Base-by-base conservation (phyloP, 35 echinoderm and acorn worm species). In the Stichopus chloronotus region DNA sequence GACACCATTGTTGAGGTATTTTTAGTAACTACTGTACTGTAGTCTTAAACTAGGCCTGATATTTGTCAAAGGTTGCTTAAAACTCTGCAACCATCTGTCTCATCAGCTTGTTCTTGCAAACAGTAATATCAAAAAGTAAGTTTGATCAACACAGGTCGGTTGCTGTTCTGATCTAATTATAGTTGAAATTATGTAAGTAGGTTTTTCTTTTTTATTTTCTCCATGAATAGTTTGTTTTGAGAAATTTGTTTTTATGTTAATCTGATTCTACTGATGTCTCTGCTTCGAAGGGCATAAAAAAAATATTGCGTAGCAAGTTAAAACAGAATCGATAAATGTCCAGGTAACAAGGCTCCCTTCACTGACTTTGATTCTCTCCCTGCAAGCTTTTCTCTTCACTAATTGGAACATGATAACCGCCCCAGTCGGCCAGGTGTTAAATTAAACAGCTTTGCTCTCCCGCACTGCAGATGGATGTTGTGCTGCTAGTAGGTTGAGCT, bases 361-460 rank as follows among this genome's bases (percentile, higher is more conserved):
- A 8, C 57, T 58, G 54, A 9, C 82, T 85, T 85, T 58, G 82
- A 85, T 85, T 85, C 24, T 60, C 55, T 85, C 57, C 54, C 82
- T 85, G 82, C 19, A 74, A 85, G 53, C 82, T 58, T 85, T 85
- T 23, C 24, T n/a, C 82, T 85, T 22, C 5, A 19, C 82, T 85
- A 85, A 85, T 85, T 85, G 82, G 82, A 85, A 85, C 82, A 85
- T 85, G 82, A 85, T 85, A 85, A 85, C 55, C 16, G 55, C 82
- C 55, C 57, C 16, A 53, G 82, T 20, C 52, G 57, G 82, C 57
- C 82, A 85, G 82, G 82, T 85, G 82, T 85, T 58, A 85, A 85
- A 57, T 85, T 85, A 85, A 58, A 85, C 82, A 85, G 82, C 82
- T 55, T 58, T 58, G 19, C 9, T 9, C 82, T 81, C 5, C 57